Evolutionary conservation across 2,888 invertebrate species (phyloP), one percentile per base, ranked within the genome.

Genomic region (Dryobota labecula): DNA sequence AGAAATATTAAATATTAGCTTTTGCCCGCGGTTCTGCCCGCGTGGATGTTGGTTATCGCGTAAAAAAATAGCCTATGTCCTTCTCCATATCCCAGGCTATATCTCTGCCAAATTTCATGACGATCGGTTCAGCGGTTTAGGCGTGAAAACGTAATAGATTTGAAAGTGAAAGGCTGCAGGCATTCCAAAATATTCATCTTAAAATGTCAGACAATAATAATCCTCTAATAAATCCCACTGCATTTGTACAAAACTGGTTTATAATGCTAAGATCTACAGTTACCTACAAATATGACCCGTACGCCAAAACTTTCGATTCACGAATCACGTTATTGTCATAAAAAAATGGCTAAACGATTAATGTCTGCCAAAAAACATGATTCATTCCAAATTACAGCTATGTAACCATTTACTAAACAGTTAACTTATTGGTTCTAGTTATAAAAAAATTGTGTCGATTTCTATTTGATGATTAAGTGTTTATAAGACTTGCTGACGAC

Each of bases 261-360:
- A 11, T 51, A 27, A 27, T 20, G 20, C 30, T 6, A 53, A 36
- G 7, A 73, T 72, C 33, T 30, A 49, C 63, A 57, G 58, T 30
- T 63, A 69, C 30, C 30, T 54, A 63, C 27, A n/a, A n/a, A 43
- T 58, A 61, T n/a, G 60, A 43, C 56, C 51, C 27, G 4, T n/a
- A 33, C 13, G 54, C 13, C 43, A 65, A 72, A 65, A 78, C 78
- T 78, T 78, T 78, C 68, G 20, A 78, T 47, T 68, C 41, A n/a
- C 36, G 24, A 73, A 41, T 64, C 60, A 61, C 24, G 57, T 56
- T 63, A 51, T 36, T 38, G n/a, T 53, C 66, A 51, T 71, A 54
- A 49, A 45, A 57, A 58, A 41, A 27, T 64, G 24, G 24, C 54
- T 60, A 36, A 62, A 9, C 24, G 15, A 57, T 66, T 66, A 47